Evolutionary conservation across 2,888 invertebrate species (phyloP), one percentile per base, ranked within the genome.

Genomic region (Drosophila subquinaria): DNA sequence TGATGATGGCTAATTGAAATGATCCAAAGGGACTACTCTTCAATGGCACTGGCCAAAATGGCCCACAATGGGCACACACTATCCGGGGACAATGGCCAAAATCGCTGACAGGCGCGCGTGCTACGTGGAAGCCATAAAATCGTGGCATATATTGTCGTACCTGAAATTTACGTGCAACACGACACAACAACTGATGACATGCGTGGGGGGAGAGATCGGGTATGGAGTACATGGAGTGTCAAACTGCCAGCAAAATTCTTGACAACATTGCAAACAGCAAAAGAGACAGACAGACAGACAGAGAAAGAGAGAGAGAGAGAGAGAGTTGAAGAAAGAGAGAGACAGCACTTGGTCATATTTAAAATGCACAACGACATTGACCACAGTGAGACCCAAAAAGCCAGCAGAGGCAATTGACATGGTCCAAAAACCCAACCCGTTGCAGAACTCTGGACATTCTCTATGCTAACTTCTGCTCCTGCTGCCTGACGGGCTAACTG

Each of bases 141-240:
- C 84, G 89, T 85, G 84, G 88, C 84, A 89, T 83, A 89, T 77
- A 82, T 82, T 78, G 81, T 62, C 62, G 80, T 81, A 69, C 64
- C 65, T 55, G 69, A 81, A 87, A 82, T 88, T 85, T 89, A 89
- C 86, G 81, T 85, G 90, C 88, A 79, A 88, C 89, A 89, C 90
- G 90, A 89, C 90, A 71, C 48, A 68, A 74, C 66, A 73, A 53
- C 64, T 60, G 86, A 40, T 76, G 83, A 75, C 81, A 82, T 62
- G 68, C 71, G 60, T 51, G 51, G 53, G 11, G 17, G 33, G 11
- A 10, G 30, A n/a, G 47, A 20, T 47, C 35, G 20, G 36, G 40
- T 4, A 52, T 6, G 56, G 30, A 67, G 56, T 62, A 64, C 67
- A 71, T 69, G 69, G 63, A 77, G 82, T 82, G 82, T 86, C 89